Evolutionary conservation across 2,888 invertebrate genomes (phyloP).

Genomic region (Leptura quadrifasciata): DNA sequence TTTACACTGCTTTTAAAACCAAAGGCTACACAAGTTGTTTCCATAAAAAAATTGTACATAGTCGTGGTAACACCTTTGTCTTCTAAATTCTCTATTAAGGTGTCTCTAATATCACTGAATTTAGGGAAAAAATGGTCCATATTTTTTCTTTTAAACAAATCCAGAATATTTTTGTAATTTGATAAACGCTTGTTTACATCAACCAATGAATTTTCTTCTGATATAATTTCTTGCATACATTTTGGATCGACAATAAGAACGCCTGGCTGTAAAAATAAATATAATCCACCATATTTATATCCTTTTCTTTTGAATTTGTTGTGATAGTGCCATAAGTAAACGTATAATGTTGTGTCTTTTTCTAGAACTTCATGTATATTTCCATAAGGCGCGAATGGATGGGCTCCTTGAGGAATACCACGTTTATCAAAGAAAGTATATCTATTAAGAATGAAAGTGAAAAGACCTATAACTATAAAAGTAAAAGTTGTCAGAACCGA

Average conservation of each 20-base stretch:
- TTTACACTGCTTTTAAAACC: conserved; percentile 49
- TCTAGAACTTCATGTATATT: conserved; percentile 58
- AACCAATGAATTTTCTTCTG: conserved; percentile 37
- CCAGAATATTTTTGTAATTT: conserved; percentile 36
- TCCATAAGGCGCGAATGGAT: conserved; percentile 59
- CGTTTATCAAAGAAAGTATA: conserved; percentile 56
- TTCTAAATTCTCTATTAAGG: conserved; percentile 38
- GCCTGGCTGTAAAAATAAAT: conserved; percentile 58
- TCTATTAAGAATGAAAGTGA: conserved; percentile 52
- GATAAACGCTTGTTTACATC: conserved; percentile 20
- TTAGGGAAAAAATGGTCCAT: conserved; percentile 42
- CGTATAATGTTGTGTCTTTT: conserved; percentile 52
- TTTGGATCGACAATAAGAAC: conserved; percentile 51
- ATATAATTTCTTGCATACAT: conserved; percentile 43
- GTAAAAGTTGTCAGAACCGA: conserved; percentile 49
- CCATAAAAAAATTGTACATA: conserved; percentile 43
- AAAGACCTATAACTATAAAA: conserved; percentile 48
- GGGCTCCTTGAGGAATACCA: conserved; percentile 46
- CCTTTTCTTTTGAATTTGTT: conserved; percentile 58
- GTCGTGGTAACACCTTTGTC: conserved; percentile 27
- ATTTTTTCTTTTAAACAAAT: conserved; percentile 34
- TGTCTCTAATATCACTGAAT: conserved; percentile 41
- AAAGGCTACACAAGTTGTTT: conserved; percentile 49
- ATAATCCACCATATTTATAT: conserved; percentile 58
- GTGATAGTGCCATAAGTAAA: conserved; percentile 59